Evolutionary conservation across 1,140 invertebrate species (phyloP).

Genomic region (Zaprionus vittiger): DNA sequence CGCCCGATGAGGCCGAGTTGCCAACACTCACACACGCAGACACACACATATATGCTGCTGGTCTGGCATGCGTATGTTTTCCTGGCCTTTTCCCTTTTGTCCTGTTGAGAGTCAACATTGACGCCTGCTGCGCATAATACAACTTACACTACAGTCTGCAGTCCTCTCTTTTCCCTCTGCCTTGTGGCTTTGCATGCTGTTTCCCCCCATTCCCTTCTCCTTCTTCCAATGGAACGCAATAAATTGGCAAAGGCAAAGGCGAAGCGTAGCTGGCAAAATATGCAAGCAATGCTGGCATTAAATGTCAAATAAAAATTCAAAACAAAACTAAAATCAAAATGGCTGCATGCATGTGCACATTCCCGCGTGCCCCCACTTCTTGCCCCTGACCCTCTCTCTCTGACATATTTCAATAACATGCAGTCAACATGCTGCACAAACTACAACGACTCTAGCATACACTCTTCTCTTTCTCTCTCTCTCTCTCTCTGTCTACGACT

Average conservation of each 20-base stretch:
- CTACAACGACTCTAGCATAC: neutral
- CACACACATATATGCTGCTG: neutral
- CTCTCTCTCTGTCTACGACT: neutral
- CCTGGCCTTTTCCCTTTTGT: constrained; percentile 8
- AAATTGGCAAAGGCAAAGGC: constrained; percentile 53
- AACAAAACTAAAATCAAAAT: constrained; percentile 59
- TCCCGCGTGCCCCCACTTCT: neutral
- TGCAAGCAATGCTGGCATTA: constrained; percentile 69
- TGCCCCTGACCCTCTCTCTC: neutral
- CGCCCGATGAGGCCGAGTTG: neutral
- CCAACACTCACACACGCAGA: neutral
- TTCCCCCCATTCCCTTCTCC: neutral
- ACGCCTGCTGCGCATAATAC: constrained; percentile 27
- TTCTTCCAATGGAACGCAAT: constrained; percentile 58
- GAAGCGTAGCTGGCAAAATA: constrained; percentile 40
- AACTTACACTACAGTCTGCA: neutral
- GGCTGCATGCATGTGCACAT: constrained; percentile 32
- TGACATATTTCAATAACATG: constrained; percentile 24
- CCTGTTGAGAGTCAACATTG: constrained; percentile 27
- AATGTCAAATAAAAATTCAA: constrained; percentile 81
- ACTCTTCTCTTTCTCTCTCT: neutral
- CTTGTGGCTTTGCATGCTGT: too few species aligned
- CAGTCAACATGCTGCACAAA: neutral
- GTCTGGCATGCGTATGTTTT: constrained; percentile 5
- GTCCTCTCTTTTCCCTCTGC: neutral